phyloP scores from a whole-genome alignment of 2,113 vertebrate species.

The Coryphaenoides rupestris region DNA sequence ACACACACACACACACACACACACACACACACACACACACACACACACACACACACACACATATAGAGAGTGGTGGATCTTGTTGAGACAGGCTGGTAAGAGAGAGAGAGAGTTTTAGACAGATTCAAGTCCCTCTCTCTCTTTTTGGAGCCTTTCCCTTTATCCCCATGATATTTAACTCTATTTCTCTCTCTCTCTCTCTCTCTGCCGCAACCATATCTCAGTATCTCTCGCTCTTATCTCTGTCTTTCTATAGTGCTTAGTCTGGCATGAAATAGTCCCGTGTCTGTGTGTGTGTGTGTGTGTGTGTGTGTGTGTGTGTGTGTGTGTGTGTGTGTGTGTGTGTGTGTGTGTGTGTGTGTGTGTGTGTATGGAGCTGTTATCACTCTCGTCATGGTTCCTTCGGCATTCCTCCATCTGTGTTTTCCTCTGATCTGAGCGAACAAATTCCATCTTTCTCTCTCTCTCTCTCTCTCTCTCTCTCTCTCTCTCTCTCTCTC shows the following conservation, averaged over 20 bases:
- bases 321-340: not conserved
- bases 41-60: constrained; percentile 2
- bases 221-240: not conserved
- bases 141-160: no score
- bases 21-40: constrained; percentile 11
- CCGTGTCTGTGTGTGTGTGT: not conserved
- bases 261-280: no score
- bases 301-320: not conserved
- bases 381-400: not conserved
- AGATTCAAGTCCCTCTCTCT: no score
- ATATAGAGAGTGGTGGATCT: not conserved
- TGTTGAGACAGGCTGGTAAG: constrained; percentile 47
- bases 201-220: not conserved
- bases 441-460: constrained; percentile 16
- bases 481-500: no score
- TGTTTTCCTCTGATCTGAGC: constrained; percentile 8
- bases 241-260: not conserved
- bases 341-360: not conserved
- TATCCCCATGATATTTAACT: no score
- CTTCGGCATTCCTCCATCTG: not conserved
- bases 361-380: not conserved
- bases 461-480: no score
- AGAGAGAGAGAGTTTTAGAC: no score
- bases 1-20: constrained; percentile 5
- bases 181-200: not conserved